Base-by-base conservation (phyloP, 2,888 invertebrate species). In the Eupithecia dodoneata region DNA sequence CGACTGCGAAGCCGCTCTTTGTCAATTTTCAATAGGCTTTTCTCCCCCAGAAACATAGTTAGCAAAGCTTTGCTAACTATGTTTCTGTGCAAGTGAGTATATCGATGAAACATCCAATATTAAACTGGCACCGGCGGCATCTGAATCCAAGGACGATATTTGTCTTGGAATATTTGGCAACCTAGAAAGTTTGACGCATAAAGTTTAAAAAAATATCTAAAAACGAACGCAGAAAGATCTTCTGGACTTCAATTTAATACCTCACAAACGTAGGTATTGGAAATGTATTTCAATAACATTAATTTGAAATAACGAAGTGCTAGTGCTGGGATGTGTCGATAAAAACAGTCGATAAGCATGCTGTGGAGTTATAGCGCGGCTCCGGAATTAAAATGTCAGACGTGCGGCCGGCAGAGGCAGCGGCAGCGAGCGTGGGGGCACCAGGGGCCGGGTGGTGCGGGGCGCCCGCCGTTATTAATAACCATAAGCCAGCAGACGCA, bases 401-500 rank as follows among this genome's bases (percentile, higher is more conserved):
- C 94, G 94, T 91, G 94, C 93, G 92, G 93, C 92, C 90, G 92
- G 88, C 88, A 91, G 91, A 88, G 91, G 90, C 86, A 82, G 86
- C 85, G 87, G 90, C 90, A 87, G 87, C 83, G 72, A 77, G 89
- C 83, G 82, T 86, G 83, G 84, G 86, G 88, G 79, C 76, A 71
- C 76, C 71, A 74, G 79, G 88, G 87, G 86, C 80, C 85, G 85
- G 86, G 88, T 85, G 85, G 86, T 85, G 79, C 85, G 85, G 85
- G 87, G 88, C 88, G 89, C 90, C 89, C 89, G 90, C 92, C 90
- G 94, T 94, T 95, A 95, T 95, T 95, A 95, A 95, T 95, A 94
- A 95, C 95, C 94, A 95, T 95, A 95, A 94, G 95, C 94, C 93
- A 90, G 93, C 93, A 94, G 94, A 95, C 94, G 94, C 94, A 95